Evolutionary conservation across 1,140 invertebrate species (phyloP), one percentile per base, ranked within the genome.

Genomic region (Scylla paramamosain): DNA sequence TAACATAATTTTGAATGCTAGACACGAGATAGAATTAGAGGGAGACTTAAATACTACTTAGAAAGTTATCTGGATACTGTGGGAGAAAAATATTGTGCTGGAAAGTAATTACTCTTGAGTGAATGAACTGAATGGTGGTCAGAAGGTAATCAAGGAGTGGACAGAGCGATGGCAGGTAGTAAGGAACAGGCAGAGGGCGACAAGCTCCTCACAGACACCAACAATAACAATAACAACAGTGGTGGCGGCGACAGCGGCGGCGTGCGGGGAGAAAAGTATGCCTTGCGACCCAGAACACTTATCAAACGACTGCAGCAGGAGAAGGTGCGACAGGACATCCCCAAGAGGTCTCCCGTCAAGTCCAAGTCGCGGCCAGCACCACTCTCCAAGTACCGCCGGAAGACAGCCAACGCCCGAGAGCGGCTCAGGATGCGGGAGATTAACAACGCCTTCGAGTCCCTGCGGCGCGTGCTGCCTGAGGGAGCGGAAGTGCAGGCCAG

Each of bases 331-430:
- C 84, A 94, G 31, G 93, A 94, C n/a, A 32, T 90, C 16, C 59
- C 93, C 12, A 94, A 89, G 16, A 94, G 87, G 87, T n/a, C 52
- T 0, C 25, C 84, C 6, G n/a, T n/a, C 25, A 95, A 86, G 8
- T 92, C 91, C 4, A 96, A 96, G 31, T 48, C 95, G 25, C 83
- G 95, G 20, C 95, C 95, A 0, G 67, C 95, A 20, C 95, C 95
- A n/a, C 67, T 96, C 39, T 95, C 94, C 20, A 99, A 99, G 97
- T 99, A 99, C 97, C 97, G 98, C 28, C 97, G 98, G 95, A 98
- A 98, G 97, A 99, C 98, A 0, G 98, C 98, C 0, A 99, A 99
- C 97, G 98, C 98, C 0, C 97, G 98, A 7, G 98, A 99, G 97
- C 96, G 98, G 31, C 98, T 97, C 90, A 97, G 98, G 52, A 99